Percentiles rank a stretch among this genome's conserved stretches.
phyloP scores from a whole-genome alignment of 1,140 invertebrate genomes.

The Heliconius eleuchia region DNA sequence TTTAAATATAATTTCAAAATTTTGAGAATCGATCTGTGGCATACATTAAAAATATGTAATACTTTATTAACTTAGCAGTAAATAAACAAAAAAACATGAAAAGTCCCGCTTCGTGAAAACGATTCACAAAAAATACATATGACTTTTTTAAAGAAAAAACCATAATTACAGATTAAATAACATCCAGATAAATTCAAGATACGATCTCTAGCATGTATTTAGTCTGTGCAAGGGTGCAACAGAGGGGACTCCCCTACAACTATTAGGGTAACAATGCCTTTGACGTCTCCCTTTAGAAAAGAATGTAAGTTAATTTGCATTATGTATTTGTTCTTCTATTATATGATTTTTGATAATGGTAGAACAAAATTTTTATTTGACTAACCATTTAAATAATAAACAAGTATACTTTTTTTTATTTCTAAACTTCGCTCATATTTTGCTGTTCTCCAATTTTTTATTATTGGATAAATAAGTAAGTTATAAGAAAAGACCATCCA shows the following conservation, averaged over 20 bases:
- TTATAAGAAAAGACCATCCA: too few species aligned
- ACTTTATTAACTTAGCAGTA: too few species aligned
- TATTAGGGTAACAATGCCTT: conserved; percentile 12
- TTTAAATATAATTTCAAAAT: not conserved
- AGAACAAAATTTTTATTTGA: conserved; percentile 21
- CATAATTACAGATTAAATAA: conserved; percentile 10
- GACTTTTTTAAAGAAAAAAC: not conserved
- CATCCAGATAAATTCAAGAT: conserved; percentile 10
- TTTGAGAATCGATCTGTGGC: not conserved
- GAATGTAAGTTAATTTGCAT: conserved; percentile 15
- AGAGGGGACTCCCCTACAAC: conserved; percentile 7
- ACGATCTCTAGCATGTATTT: conserved; percentile 8
- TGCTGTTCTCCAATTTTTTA: too few species aligned
- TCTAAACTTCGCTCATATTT: too few species aligned
- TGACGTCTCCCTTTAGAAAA: conserved; percentile 12
- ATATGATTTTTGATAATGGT: conserved; percentile 22
- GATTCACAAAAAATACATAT: not conserved
- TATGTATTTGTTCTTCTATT: conserved; percentile 11
- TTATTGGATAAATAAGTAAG: too few species aligned
- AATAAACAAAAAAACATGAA: not conserved
- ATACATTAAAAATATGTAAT: not conserved
- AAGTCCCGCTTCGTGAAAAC: not conserved
- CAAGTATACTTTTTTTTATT: not conserved
- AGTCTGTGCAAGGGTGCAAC: conserved; percentile 1
- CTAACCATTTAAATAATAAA: conserved; percentile 3